Percentiles rank a stretch among this genome's conserved stretches.
Evolutionary conservation across 2,113 vertebrate species (phyloP).

Genomic region (Ploceus nigricollis): DNA sequence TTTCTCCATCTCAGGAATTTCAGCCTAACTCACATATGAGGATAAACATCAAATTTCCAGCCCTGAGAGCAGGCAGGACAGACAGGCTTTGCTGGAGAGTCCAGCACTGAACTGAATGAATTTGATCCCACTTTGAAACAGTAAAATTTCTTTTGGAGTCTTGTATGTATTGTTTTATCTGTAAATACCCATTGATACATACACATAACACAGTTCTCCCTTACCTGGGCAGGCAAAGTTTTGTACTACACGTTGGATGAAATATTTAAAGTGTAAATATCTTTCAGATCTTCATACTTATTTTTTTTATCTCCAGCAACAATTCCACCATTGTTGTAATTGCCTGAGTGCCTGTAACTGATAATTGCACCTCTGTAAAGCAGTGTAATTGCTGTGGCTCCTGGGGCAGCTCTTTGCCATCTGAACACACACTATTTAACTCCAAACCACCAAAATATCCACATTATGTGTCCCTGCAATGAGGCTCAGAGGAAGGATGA

Average conservation of each 20-base stretch:
- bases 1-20: neutral
- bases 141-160: neutral
- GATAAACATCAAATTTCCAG: neutral
- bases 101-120: neutral
- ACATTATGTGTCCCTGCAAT: rapidly evolving
- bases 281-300: neutral
- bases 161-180: neutral
- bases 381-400: neutral
- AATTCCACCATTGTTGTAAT: neutral
- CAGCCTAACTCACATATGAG: neutral
- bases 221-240: neutral
- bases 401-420: neutral
- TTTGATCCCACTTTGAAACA: neutral
- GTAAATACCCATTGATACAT: neutral
- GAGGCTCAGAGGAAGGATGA: neutral
- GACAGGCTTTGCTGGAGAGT: neutral
- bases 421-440: neutral
- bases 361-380: neutral
- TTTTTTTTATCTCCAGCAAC: neutral
- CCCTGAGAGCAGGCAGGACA: neutral
- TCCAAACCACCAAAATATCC: neutral
- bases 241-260: neutral
- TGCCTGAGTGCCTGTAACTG: neutral
- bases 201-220: neutral
- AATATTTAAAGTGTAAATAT: neutral